A percentile compares a stretch with the other conserved stretches of the same genome.
Conservation (phyloP, 2,888 invertebrate genomes). For the Troides oblongomaculatus region DNA sequence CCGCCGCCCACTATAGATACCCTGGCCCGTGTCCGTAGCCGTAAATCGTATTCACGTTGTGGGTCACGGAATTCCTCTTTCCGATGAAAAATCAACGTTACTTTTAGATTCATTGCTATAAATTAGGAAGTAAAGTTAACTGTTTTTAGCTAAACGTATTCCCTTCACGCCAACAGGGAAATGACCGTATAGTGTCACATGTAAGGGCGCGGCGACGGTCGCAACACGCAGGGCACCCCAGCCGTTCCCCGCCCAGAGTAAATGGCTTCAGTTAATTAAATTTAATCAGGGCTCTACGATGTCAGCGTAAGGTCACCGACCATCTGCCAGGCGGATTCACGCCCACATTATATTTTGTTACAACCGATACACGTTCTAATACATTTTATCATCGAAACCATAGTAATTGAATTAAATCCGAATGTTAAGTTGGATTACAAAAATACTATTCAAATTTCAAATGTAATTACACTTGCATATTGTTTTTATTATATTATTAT, state of each 20-base stretch:
- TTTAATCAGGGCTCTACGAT: conserved; percentile 73
- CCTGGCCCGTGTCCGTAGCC: not conserved
- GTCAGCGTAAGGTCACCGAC: conserved; percentile 49
- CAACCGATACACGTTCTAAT: conserved; percentile 43
- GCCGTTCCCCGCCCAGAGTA: conserved; percentile 57
- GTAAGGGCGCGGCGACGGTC: conserved; percentile 34
- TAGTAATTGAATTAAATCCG: conserved; percentile 29
- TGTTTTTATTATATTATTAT: not conserved
- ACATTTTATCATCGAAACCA: conserved; percentile 46
- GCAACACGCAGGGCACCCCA: conserved; percentile 40
- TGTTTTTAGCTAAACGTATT: not conserved
- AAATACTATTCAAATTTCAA: not conserved
- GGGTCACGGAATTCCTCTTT: not conserved
- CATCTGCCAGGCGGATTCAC: conserved; percentile 69
- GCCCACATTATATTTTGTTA: conserved; percentile 71
- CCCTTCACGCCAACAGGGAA: conserved; percentile 2
- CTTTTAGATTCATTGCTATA: not conserved
- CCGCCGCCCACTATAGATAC: conserved; percentile 4
- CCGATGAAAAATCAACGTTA: not conserved
- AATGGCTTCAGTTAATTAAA: conserved; percentile 80
- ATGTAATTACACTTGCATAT: not conserved
- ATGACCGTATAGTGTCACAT: conserved; percentile 31
- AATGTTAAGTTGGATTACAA: not conserved
- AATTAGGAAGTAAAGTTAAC: not conserved
- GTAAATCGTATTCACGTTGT: not conserved